A percentile compares a stretch with the other conserved stretches of the same genome.
These are phyloP conservation scores for Trogon surrucura DNA, from an alignment of 2,113 vertebrate genomes.

Conservation along the genomic window DNA sequence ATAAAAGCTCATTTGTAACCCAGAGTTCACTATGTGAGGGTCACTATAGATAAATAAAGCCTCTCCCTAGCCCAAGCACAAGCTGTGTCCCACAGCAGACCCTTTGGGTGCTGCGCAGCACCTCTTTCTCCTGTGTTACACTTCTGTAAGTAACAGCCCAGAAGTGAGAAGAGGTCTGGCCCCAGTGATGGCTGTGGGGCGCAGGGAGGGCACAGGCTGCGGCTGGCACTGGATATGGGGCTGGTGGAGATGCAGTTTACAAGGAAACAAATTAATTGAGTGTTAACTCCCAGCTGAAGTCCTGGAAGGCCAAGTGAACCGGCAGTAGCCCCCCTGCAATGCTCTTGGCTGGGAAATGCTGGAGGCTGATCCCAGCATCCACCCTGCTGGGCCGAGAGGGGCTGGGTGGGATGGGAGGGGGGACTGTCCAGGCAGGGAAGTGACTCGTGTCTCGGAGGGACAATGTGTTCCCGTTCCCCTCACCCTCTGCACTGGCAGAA, in stretches of 20 bases:
- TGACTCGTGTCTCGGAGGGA: fast-evolving
- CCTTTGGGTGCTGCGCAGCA: background rate
- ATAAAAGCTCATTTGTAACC: slow-evolving; percentile 25
- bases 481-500: fast-evolving
- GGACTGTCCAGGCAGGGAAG: fast-evolving
- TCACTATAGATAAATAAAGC: slow-evolving; percentile 18
- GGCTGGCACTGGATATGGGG: background rate
- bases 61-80: background rate
- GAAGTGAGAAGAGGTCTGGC: background rate
- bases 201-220: background rate
- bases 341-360: background rate
- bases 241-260: background rate
- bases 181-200: background rate
- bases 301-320: background rate
- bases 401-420: background rate
- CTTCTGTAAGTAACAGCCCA: background rate
- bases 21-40: slow-evolving; percentile 13
- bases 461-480: background rate
- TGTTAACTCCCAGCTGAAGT: background rate
- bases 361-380: background rate
- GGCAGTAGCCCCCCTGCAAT: background rate
- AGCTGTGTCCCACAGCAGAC: background rate
- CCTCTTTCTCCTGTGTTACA: background rate
- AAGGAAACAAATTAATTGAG: background rate
- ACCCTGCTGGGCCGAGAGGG: background rate